These are phyloP conservation scores for Papilio protenor DNA, from an alignment of 2,888 invertebrate genomes.

Conservation along the genomic window DNA sequence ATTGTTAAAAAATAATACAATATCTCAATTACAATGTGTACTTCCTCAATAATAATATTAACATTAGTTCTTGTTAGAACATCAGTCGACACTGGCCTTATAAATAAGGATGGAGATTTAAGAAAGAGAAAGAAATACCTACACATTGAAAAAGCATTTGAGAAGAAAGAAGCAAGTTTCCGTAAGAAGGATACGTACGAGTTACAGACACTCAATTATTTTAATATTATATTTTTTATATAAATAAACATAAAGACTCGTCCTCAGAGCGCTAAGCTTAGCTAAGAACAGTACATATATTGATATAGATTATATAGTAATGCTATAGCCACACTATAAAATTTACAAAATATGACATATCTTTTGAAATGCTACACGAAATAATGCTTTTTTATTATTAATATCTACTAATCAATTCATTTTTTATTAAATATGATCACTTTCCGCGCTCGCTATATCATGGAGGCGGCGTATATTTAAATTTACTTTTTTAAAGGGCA, in stretches of 20 bases:
- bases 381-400: slow-evolving; percentile 69
- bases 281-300: slow-evolving; percentile 77
- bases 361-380: slow-evolving; percentile 82
- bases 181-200: slow-evolving; percentile 51
- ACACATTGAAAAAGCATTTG: slow-evolving; percentile 52
- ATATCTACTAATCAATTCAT: slow-evolving; percentile 82
- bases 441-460: slow-evolving; percentile 51
- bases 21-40: neutral
- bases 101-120: slow-evolving; percentile 44
- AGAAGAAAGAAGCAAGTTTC: slow-evolving; percentile 53
- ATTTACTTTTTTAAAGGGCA: slow-evolving; percentile 26
- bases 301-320: slow-evolving; percentile 72
- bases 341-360: slow-evolving; percentile 85
- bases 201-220: slow-evolving; percentile 51
- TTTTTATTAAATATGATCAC: slow-evolving; percentile 72
- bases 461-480: slow-evolving; percentile 44
- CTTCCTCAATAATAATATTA: neutral
- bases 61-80: neutral
- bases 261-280: slow-evolving; percentile 82
- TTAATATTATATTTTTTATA: slow-evolving; percentile 55
- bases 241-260: slow-evolving; percentile 69
- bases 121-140: slow-evolving; percentile 44
- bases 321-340: slow-evolving; percentile 83
- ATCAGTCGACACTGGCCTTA: slow-evolving; percentile 47
- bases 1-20: neutral